A percentile compares a stretch with the other conserved stretches of the same genome.
phyloP scores from a whole-genome alignment of 2,888 invertebrate genomes.

The Pyrrhia umbra region DNA sequence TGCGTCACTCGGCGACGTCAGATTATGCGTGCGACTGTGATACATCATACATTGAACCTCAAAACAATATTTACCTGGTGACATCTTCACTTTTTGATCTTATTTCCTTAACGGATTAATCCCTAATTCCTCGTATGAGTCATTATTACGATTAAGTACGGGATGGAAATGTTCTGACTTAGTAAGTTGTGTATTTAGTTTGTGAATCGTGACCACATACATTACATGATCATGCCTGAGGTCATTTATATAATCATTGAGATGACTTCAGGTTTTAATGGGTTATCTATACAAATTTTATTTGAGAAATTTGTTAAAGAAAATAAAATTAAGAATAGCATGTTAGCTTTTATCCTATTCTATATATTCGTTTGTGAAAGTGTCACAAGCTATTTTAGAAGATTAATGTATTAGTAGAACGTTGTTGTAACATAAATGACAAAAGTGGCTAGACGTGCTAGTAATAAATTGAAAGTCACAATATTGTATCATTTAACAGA shows the following conservation, averaged over 20 bases:
- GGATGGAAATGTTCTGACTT: slow-evolving; percentile 24
- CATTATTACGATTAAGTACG: slow-evolving; percentile 19
- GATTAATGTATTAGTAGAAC: slow-evolving; percentile 1
- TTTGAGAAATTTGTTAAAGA: too few relatives aligned
- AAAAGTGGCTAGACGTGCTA: slow-evolving; percentile 44
- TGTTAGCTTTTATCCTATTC: too few relatives aligned
- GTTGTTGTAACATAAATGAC: slow-evolving; percentile 21
- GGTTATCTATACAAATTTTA: too few relatives aligned
- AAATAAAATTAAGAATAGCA: too few relatives aligned
- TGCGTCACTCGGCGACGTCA: slow-evolving; percentile 57
- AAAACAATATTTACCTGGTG: slow-evolving; percentile 5
- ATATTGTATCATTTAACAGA: slow-evolving; percentile 1
- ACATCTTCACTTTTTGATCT: slow-evolving; percentile 8
- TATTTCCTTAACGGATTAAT: slow-evolving; percentile 11
- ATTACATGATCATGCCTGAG: too few relatives aligned
- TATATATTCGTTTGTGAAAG: too few relatives aligned
- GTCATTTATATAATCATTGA: too few relatives aligned
- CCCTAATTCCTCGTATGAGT: slow-evolving; percentile 21
- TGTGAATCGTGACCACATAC: too few relatives aligned
- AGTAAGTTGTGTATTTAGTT: too few relatives aligned
- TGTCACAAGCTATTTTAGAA: neutral
- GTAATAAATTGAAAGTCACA: slow-evolving; percentile 28
- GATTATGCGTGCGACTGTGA: slow-evolving; percentile 25
- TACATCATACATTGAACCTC: slow-evolving; percentile 12
- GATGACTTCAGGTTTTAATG: too few relatives aligned